Evolutionary conservation across 2,113 vertebrate genomes (phyloP).

Genomic region (Ahaetulla prasina): DNA sequence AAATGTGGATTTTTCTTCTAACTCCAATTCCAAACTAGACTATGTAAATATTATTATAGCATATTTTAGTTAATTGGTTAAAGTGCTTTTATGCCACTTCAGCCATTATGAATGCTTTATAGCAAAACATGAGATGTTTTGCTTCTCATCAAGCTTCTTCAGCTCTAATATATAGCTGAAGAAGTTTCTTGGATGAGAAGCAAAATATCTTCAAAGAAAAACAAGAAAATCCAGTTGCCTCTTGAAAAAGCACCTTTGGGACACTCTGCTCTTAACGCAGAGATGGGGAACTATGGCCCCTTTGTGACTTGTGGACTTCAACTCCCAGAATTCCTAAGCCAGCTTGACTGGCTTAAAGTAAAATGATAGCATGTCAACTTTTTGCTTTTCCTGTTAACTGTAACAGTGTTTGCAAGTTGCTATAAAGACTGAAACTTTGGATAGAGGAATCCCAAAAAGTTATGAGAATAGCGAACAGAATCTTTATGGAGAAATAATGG

Average conservation of each 20-base stretch:
- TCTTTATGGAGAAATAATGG: too few relatives aligned
- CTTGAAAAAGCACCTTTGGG: too few relatives aligned
- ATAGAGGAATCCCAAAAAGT: neutral
- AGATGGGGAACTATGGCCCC: too few relatives aligned
- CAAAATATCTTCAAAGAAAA: too few relatives aligned
- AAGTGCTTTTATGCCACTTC: neutral
- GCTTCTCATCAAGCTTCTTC: too few relatives aligned
- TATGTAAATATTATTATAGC: neutral
- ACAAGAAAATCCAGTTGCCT: too few relatives aligned
- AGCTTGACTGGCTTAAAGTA: too few relatives aligned
- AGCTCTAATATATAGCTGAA: too few relatives aligned
- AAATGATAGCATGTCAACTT: too few relatives aligned
- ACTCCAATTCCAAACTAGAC: neutral
- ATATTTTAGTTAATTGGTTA: neutral
- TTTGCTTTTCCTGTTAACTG: neutral
- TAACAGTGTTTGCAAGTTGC: neutral
- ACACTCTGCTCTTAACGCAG: too few relatives aligned
- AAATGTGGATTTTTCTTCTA: neutral
- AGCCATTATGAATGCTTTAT: neutral
- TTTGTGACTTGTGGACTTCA: too few relatives aligned
- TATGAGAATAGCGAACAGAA: neutral
- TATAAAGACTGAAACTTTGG: neutral
- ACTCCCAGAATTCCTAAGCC: too few relatives aligned
- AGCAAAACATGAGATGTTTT: neutral
- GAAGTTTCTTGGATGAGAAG: neutral